These are phyloP conservation scores for Arctocebus calabarensis DNA, from an alignment of 2,797 vertebrate species.

Conservation along the genomic window DNA sequence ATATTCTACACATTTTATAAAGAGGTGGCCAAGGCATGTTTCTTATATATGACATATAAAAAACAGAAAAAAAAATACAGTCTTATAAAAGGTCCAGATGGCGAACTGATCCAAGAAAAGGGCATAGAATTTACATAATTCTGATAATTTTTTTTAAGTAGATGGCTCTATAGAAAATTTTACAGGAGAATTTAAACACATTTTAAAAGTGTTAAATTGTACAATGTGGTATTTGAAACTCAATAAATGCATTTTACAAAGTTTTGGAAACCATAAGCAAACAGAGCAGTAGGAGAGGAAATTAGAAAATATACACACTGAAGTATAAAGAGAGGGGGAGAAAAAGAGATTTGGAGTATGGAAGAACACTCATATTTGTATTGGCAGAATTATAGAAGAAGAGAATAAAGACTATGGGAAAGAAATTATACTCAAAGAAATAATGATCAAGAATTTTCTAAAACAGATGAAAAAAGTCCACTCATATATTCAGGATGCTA, in stretches of 20 bases:
- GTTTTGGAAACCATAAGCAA: background rate
- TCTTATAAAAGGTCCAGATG: background rate
- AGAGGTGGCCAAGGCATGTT: too few species aligned
- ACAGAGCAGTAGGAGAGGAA: background rate
- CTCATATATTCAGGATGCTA: background rate
- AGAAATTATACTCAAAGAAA: background rate
- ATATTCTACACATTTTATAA: too few species aligned
- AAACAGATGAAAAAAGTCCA: background rate
- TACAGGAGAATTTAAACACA: background rate
- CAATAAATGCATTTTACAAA: background rate
- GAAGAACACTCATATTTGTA: background rate
- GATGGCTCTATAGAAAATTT: background rate
- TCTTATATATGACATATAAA: background rate
- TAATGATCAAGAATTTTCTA: background rate
- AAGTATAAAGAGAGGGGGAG: background rate
- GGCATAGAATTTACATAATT: background rate
- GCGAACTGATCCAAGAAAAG: background rate
- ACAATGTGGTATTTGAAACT: background rate
- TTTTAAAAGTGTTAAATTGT: background rate
- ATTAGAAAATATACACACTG: background rate
- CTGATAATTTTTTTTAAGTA: background rate
- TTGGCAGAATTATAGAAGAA: background rate
- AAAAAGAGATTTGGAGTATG: background rate
- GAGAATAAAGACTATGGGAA: background rate
- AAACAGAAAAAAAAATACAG: background rate